Percentiles rank a stretch among this genome's conserved stretches.
Evolutionary conservation across 2,888 invertebrate genomes (phyloP).

Genomic region (Tenodera sinensis): DNA sequence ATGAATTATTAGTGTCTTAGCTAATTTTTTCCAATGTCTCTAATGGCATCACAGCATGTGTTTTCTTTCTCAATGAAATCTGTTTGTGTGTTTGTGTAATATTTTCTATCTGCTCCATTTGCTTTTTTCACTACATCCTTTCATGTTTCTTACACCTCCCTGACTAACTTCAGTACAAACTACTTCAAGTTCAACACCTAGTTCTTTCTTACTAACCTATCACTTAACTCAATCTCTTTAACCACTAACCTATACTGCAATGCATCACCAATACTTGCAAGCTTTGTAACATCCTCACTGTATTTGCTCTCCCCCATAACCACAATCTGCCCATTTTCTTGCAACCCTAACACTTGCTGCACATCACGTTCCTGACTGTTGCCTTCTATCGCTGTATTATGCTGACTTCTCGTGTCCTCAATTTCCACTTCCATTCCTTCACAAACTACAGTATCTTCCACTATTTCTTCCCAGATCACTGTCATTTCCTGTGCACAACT

Average conservation of each 20-base stretch:
- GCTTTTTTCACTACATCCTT: constrained; percentile 22
- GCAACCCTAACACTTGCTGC: constrained; percentile 11
- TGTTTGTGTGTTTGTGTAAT: background rate
- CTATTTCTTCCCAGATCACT: constrained; percentile 40
- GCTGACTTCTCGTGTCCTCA: constrained; percentile 24
- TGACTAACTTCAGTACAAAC: background rate
- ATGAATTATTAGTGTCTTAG: background rate
- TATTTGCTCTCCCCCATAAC: constrained; percentile 12
- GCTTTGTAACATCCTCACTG: background rate
- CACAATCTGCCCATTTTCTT: constrained; percentile 18
- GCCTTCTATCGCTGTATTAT: constrained; percentile 34
- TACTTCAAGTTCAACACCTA: background rate
- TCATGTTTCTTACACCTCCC: background rate
- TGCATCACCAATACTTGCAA: background rate
- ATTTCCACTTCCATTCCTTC: constrained; percentile 43
- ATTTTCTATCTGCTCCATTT: background rate
- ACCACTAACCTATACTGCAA: constrained; percentile 1
- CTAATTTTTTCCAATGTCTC: background rate
- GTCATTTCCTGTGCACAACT: background rate
- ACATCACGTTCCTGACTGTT: constrained; percentile 26
- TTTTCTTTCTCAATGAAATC: background rate
- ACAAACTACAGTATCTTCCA: constrained; percentile 45
- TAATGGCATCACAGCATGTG: background rate
- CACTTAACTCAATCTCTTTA: background rate
- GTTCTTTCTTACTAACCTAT: background rate